These are phyloP conservation scores for Clitarchus hookeri DNA, from an alignment of 2,888 invertebrate species.

Conservation along the genomic window DNA sequence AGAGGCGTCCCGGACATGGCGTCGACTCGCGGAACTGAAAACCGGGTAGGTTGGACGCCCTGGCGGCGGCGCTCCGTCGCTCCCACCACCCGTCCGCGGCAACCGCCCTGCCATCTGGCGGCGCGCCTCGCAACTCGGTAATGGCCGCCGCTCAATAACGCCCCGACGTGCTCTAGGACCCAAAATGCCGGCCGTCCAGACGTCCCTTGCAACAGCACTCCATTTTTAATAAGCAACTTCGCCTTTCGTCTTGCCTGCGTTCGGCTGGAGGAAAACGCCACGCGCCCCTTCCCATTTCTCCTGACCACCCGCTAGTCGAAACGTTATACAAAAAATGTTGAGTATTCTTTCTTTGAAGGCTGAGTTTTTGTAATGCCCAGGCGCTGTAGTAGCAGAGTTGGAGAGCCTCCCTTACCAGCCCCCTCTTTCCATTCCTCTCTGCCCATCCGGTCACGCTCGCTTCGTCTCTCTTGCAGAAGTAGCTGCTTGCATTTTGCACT, in stretches of 20 bases:
- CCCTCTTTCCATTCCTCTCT: background rate
- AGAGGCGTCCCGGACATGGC: background rate
- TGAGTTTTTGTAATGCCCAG: background rate
- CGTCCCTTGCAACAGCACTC: background rate
- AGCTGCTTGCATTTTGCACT: constrained; percentile 31
- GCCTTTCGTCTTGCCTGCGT: background rate
- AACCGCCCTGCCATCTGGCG: constrained; percentile 33
- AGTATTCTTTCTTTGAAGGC: background rate
- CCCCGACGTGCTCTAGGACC: background rate
- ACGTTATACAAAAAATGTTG: background rate
- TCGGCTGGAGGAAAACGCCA: background rate
- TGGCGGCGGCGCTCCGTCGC: constrained; percentile 20
- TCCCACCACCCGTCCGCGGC: constrained; percentile 18
- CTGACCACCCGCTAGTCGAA: too few relatives aligned
- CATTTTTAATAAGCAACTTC: background rate
- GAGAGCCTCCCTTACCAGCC: background rate
- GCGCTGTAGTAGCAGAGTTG: background rate
- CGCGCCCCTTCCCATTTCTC: background rate
- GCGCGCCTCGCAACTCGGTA: constrained; percentile 22
- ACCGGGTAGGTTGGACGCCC: constrained; percentile 30
- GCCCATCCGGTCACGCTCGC: background rate
- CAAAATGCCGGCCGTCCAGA: background rate
- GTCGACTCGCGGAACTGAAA: background rate
- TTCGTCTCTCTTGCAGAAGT: background rate
- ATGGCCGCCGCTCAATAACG: constrained; percentile 38